Evolutionary conservation across 2,113 vertebrate genomes (phyloP).

Genomic region (Erpornis zantholeuca): DNA sequence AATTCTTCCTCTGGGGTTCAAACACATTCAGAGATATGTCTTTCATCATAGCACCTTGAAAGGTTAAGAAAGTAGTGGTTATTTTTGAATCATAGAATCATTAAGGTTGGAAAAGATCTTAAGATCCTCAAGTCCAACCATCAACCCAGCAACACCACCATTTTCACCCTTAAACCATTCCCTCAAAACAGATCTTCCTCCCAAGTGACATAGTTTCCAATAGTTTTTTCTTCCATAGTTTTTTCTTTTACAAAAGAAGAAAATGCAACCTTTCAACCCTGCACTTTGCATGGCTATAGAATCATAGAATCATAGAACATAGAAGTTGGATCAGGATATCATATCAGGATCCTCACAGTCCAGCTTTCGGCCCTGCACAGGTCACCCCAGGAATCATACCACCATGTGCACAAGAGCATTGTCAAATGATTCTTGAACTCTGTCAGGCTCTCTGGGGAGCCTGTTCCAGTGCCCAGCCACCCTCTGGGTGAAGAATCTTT

Average conservation of each 20-base stretch:
- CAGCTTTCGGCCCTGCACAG: neutral
- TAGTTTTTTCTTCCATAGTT: too few relatives aligned
- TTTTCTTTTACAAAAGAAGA: neutral
- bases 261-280: neutral
- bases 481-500: neutral
- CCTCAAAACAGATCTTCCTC: neutral
- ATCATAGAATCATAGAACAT: neutral
- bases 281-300: neutral
- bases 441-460: neutral
- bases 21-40: neutral
- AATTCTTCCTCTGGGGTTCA: constrained; percentile 10
- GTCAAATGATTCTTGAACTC: neutral
- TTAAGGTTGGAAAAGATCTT: neutral
- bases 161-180: neutral
- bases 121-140: neutral
- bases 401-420: neutral
- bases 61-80: neutral
- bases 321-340: neutral
- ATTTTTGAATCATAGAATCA: neutral
- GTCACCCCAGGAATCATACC: neutral
- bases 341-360: neutral
- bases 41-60: neutral
- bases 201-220: neutral
- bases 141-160: neutral
- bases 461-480: neutral